phyloP scores from a whole-genome alignment of 2,113 vertebrate species.

The Anoplopoma fimbria region DNA sequence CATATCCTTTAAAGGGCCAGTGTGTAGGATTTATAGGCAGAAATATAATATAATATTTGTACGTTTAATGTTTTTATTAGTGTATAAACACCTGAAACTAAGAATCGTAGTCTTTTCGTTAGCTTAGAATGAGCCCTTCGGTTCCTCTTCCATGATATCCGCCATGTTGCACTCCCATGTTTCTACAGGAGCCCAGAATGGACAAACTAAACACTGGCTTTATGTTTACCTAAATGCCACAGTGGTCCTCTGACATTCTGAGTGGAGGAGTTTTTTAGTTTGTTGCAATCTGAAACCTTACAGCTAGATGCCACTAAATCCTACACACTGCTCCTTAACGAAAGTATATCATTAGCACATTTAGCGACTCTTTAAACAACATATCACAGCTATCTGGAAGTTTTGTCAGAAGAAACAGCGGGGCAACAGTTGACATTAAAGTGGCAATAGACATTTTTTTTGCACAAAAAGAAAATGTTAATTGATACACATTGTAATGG shows the following conservation, averaged over 20 bases:
- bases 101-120: background rate
- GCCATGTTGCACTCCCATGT: background rate
- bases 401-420: background rate
- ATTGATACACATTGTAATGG: too few species aligned
- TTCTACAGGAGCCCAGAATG: background rate
- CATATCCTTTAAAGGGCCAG: background rate
- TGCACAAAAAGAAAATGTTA: too few species aligned
- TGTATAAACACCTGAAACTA: too few species aligned
- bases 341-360: background rate
- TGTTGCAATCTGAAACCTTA: too few species aligned
- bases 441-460: background rate
- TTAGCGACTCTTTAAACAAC: background rate
- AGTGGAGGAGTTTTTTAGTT: too few species aligned
- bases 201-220: background rate
- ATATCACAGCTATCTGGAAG: background rate
- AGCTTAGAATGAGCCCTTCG: background rate
- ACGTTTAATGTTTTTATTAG: too few species aligned
- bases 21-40: background rate
- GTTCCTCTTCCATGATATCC: background rate
- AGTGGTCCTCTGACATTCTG: too few species aligned
- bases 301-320: background rate
- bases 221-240: background rate
- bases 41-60: background rate
- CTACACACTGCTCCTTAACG: background rate
- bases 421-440: slow-evolving; percentile 3